These are phyloP conservation scores for Asteroscopus sphinx DNA, from an alignment of 2,888 invertebrate genomes.

Conservation along the genomic window DNA sequence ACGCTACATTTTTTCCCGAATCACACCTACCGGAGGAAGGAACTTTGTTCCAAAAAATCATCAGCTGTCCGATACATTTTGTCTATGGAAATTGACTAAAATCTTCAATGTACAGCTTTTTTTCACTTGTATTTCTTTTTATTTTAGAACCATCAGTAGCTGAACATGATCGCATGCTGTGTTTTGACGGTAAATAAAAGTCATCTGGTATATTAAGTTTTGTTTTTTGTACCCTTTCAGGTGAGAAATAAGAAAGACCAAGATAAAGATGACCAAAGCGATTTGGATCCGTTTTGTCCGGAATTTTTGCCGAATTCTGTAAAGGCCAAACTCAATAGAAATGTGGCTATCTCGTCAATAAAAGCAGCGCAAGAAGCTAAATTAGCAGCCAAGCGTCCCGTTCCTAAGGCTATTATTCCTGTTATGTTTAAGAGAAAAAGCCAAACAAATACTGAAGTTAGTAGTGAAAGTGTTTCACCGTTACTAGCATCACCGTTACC, in stretches of 20 bases:
- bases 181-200: too few species aligned
- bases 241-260: constrained; percentile 56
- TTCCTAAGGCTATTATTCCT: constrained; percentile 4
- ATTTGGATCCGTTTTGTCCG: background rate
- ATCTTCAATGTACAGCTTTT: too few species aligned
- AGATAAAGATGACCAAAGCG: constrained; percentile 35
- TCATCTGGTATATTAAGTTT: too few species aligned
- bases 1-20: too few species aligned
- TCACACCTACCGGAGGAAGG: too few species aligned
- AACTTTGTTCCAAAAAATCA: too few species aligned
- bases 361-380: constrained; percentile 49
- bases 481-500: background rate
- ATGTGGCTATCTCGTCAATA: constrained; percentile 71
- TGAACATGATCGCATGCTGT: too few species aligned
- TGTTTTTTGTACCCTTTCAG: constrained; percentile 50
- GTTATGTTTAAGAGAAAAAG: constrained; percentile 41
- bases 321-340: constrained; percentile 56
- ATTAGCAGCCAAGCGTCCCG: background rate
- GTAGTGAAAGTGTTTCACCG: background rate
- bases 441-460: background rate
- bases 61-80: too few species aligned
- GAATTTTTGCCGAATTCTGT: constrained; percentile 12
- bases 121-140: too few species aligned
- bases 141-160: too few species aligned
- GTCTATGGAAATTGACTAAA: too few species aligned